Base-by-base conservation (phyloP, 1,140 invertebrate genomes). In the Papilio dardanus region DNA sequence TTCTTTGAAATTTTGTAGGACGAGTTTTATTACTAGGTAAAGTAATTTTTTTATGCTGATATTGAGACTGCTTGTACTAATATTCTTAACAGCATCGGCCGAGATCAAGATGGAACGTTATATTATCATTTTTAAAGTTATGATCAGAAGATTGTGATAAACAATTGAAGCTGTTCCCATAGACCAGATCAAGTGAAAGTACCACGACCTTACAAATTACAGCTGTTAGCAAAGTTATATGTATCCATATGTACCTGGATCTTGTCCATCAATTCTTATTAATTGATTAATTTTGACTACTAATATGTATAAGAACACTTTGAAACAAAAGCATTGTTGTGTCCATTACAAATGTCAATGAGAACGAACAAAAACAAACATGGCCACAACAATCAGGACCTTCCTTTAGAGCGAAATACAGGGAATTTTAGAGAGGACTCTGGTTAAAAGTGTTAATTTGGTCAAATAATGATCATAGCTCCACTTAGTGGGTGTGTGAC, bases 381-480 rank as follows among this genome's bases (percentile, higher is more conserved):
- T 19, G 46, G 16, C 54, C 54, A 12, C 54, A 62, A 10, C 24
- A 28, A 62, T 28, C 24, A 46, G 21, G 67, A 21, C 12, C 35
- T 54, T 74, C 40, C 35, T 54, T 74, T 68, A 19, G 65, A 77
- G 33, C 46, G 66, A 58, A 35, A 74, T 73, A 76, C 46, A 69
- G 62, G 71, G 75, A 76, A 76, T 78, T 76, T 78, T 46, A 73
- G 68, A 74, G 75, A 76, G 79, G 76, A 62, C 50, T 12, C 75
- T 77, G 79, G 79, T 82, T 85, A 85, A 87, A 92, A 85, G 90
- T 91, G 90, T 91, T 91, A 92, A 91, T 91, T 91, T 89, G 89
- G 83, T 83, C 88, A 89, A 92, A 92, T 85, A 90, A 86, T 92
- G 83, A 92, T 91, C 85, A 92, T 89, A 86, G 83, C 76, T 77